Conservation (phyloP, 2,888 invertebrate species). For the Oasisia sp. region DNA sequence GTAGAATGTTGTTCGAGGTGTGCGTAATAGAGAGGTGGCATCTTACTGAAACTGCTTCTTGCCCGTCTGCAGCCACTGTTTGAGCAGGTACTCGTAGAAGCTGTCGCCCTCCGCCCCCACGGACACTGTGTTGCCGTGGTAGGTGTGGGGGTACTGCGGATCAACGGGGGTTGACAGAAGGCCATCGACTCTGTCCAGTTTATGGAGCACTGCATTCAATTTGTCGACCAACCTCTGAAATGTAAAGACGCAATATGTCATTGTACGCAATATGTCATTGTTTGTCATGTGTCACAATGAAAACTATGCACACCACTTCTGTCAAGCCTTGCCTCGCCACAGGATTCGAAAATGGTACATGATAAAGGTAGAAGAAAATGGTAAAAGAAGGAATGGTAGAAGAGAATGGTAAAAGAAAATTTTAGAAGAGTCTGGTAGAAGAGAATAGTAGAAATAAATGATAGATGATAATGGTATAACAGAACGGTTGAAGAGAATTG, state of each 20-base stretch:
- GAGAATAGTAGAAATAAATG: no score
- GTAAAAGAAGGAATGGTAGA: no score
- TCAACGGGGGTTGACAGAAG: conserved; percentile 98
- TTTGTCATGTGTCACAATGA: not conserved
- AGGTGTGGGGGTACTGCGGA: conserved; percentile 85
- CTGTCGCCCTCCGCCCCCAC: conserved; percentile 96
- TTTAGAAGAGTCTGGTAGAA: no score
- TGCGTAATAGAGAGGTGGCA: not conserved
- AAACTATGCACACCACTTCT: no score
- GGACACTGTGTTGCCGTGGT: conserved; percentile 86
- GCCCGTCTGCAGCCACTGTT: conserved; percentile 98
- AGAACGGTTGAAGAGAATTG: no score
- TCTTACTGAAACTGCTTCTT: conserved; percentile 70
- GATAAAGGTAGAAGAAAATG: no score
- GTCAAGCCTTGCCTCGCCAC: no score
- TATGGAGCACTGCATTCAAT: conserved; percentile 79
- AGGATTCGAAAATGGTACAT: no score
- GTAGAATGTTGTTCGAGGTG: not conserved
- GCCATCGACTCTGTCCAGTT: conserved; percentile 80
- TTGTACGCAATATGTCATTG: not conserved
- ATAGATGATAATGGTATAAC: no score
- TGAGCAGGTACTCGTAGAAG: conserved; percentile 97
- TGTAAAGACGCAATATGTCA: not conserved
- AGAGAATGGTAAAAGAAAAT: no score
- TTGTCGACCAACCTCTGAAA: conserved; percentile 66